phyloP scores from a whole-genome alignment of 2,888 invertebrate genomes.

The Polyploca ridens region DNA sequence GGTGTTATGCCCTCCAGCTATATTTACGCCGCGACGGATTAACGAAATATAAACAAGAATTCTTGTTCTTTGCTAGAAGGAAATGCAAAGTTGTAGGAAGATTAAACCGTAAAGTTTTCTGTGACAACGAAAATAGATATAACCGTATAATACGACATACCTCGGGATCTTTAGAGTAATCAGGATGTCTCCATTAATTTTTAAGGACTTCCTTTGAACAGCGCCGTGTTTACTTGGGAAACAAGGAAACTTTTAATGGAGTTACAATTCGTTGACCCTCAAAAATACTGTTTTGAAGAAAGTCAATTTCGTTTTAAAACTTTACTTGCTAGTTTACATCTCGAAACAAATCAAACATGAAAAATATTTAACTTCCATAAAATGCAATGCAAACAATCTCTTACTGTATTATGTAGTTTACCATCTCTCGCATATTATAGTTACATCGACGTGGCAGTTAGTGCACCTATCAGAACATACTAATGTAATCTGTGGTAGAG shows the following conservation, averaged over 20 bases:
- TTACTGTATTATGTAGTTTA: not conserved
- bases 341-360: too few relatives aligned
- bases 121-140: conserved; percentile 62
- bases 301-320: conserved; percentile 19
- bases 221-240: conserved; percentile 73
- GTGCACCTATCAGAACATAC: not conserved
- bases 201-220: conserved; percentile 81
- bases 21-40: conserved; percentile 60
- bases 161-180: conserved; percentile 65
- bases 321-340: conserved; percentile 18
- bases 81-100: conserved; percentile 51
- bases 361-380: too few relatives aligned
- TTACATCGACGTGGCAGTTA: not conserved
- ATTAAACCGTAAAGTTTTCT: conserved; percentile 57
- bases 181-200: conserved; percentile 82
- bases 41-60: conserved; percentile 55
- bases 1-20: conserved; percentile 53
- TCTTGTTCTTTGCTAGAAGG: conserved; percentile 39
- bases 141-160: conserved; percentile 57
- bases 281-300: conserved; percentile 52
- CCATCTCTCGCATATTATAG: not conserved
- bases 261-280: conserved; percentile 76
- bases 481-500: not conserved
- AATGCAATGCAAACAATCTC: too few relatives aligned
- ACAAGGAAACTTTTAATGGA: conserved; percentile 82